Conservation (phyloP, 2,888 invertebrate species). For the Drosophila picticornis region DNA sequence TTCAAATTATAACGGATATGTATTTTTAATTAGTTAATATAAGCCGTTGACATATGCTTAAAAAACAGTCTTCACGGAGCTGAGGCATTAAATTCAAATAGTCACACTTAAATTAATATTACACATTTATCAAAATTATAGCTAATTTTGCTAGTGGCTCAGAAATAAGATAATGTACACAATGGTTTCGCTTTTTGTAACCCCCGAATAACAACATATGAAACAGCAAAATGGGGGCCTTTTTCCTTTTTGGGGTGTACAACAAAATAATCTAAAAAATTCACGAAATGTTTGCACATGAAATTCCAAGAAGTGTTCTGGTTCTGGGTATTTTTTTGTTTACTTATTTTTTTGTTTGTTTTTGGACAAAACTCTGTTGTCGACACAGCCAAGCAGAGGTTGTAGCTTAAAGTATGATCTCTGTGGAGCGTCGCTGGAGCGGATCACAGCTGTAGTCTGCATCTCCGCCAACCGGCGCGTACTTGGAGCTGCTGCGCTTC, state of each 20-base stretch:
- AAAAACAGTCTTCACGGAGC: background rate
- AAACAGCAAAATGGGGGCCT: conserved; percentile 49
- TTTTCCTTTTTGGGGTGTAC: conserved; percentile 3
- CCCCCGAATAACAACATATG: conserved; percentile 80
- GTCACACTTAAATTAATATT: conserved; percentile 54
- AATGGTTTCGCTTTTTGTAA: conserved; percentile 10
- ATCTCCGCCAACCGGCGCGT: conserved; percentile 70
- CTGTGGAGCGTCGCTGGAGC: conserved; percentile 82
- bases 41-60: conserved; percentile 17
- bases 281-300: conserved; percentile 32
- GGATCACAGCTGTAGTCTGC: conserved; percentile 81
- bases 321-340: background rate
- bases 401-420: conserved; percentile 82
- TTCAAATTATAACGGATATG: conserved; percentile 44
- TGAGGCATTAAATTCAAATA: conserved; percentile 58
- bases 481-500: conserved; percentile 71
- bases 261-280: conserved; percentile 6
- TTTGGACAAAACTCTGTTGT: conserved; percentile 26
- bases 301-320: conserved; percentile 11
- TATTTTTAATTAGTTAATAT: conserved; percentile 29
- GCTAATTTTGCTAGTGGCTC: conserved; percentile 31
- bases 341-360: background rate
- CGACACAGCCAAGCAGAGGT: conserved; percentile 45
- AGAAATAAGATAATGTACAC: conserved; percentile 56
- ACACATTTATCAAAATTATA: conserved; percentile 49